phyloP scores from a whole-genome alignment of 2,113 vertebrate species.

The Microcebus griseorufus region DNA sequence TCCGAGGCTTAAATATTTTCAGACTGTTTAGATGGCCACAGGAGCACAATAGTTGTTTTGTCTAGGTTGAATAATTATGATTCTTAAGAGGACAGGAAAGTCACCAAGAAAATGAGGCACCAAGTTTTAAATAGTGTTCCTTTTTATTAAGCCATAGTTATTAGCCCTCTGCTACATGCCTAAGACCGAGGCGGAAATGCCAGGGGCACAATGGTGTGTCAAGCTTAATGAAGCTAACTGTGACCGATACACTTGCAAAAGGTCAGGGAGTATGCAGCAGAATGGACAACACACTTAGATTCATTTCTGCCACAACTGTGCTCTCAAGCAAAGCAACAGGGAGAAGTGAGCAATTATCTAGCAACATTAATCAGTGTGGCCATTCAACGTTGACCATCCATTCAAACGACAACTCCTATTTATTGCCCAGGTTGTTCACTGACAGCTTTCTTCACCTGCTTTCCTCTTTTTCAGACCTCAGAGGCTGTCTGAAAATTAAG shows the following conservation, averaged over 20 bases:
- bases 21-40: background rate
- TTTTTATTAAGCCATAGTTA: background rate
- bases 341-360: background rate
- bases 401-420: background rate
- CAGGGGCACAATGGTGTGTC: background rate
- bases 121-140: background rate
- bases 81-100: background rate
- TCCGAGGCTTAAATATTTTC: background rate
- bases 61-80: slow-evolving; percentile 7
- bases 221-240: background rate
- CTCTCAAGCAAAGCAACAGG: background rate
- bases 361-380: background rate
- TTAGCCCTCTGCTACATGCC: background rate
- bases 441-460: background rate
- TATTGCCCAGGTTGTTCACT: background rate
- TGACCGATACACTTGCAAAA: background rate
- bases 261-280: slow-evolving; percentile 26
- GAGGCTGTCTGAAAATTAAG: background rate
- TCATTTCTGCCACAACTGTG: background rate
- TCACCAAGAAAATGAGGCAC: background rate
- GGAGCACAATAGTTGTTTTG: background rate
- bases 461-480: background rate
- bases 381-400: background rate
- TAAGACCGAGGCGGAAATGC: background rate
- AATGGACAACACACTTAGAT: background rate